Evolutionary conservation across 2,888 invertebrate genomes (phyloP).

Genomic region (Teleogryllus oceanicus): DNA sequence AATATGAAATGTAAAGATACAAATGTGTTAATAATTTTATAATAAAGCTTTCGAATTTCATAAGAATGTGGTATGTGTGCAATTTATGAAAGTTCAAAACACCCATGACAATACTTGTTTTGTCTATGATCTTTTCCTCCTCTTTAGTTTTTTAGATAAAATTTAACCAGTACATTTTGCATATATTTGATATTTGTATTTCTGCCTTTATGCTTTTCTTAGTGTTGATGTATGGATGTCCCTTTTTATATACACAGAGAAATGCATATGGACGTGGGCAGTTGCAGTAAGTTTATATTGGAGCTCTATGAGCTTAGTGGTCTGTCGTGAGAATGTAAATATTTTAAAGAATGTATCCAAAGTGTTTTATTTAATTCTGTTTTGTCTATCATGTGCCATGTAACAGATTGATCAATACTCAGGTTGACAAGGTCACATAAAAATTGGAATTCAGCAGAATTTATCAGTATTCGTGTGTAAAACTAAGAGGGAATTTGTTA

Average conservation of each 20-base stretch:
- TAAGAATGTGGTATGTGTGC: not conserved
- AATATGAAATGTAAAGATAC: not conserved
- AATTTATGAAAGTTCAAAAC: not conserved
- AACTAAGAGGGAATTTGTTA: too few species aligned
- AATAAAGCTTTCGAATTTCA: not conserved
- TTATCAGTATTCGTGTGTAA: too few species aligned
- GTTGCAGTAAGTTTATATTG: not conserved
- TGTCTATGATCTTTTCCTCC: not conserved
- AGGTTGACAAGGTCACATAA: not conserved
- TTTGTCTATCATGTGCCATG: not conserved
- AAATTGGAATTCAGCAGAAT: not conserved
- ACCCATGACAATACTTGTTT: not conserved
- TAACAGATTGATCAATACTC: not conserved
- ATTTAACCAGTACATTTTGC: not conserved
- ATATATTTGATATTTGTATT: not conserved
- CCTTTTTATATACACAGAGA: not conserved
- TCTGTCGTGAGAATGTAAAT: not conserved
- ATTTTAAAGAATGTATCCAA: constrained; percentile 2
- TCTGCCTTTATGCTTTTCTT: not conserved
- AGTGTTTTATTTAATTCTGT: not conserved
- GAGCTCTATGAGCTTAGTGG: constrained; percentile 18
- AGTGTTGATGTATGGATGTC: not conserved
- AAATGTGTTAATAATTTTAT: not conserved
- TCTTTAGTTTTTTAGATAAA: not conserved
- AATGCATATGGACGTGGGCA: not conserved